Evolutionary conservation across 92 coral and sea anemone genomes (phyloP).

Genomic region (Actinernus sp.): DNA sequence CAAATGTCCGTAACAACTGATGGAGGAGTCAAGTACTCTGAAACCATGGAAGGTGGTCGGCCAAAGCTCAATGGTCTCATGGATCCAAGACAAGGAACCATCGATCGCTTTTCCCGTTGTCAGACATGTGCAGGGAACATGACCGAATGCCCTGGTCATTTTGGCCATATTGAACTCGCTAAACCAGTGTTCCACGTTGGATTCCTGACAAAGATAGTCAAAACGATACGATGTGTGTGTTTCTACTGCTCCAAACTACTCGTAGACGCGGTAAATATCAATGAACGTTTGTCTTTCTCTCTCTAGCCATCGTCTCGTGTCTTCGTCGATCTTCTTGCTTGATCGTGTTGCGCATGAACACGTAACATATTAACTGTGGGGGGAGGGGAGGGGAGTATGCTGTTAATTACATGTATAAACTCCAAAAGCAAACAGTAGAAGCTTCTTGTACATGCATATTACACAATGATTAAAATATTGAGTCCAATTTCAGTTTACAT

Average conservation of each 20-base stretch:
- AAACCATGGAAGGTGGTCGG: slow-evolving; percentile 97
- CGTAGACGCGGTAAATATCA: slow-evolving; percentile 85
- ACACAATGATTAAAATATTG: too few relatives aligned
- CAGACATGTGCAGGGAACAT: slow-evolving; percentile 99
- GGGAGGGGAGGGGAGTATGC: slow-evolving; percentile 38
- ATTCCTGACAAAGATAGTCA: slow-evolving; percentile 85
- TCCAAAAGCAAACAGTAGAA: too few relatives aligned
- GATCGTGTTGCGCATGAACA: slow-evolving; percentile 31
- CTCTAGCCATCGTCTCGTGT: slow-evolving; percentile 3
- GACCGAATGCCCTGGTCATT: slow-evolving; percentile 99
- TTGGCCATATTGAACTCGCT: slow-evolving; percentile 97
- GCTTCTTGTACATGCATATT: too few relatives aligned
- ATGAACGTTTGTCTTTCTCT: slow-evolving; percentile 1
- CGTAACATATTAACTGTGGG: slow-evolving; percentile 1
- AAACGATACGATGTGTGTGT: slow-evolving; percentile 92
- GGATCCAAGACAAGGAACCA: slow-evolving; percentile 99
- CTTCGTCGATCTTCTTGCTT: slow-evolving; percentile 12
- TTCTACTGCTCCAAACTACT: slow-evolving; percentile 99
- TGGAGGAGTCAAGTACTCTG: slow-evolving; percentile 96
- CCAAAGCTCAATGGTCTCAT: slow-evolving; percentile 98
- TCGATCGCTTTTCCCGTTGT: slow-evolving; percentile 97
- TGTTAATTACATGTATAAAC: too few relatives aligned
- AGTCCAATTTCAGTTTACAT: too few relatives aligned
- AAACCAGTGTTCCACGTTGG: slow-evolving; percentile 98
- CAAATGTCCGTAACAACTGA: slow-evolving; percentile 99